Evolutionary conservation across 2,113 vertebrate species (phyloP), one percentile per base, ranked within the genome.

Genomic region (Perca schrenkii): DNA sequence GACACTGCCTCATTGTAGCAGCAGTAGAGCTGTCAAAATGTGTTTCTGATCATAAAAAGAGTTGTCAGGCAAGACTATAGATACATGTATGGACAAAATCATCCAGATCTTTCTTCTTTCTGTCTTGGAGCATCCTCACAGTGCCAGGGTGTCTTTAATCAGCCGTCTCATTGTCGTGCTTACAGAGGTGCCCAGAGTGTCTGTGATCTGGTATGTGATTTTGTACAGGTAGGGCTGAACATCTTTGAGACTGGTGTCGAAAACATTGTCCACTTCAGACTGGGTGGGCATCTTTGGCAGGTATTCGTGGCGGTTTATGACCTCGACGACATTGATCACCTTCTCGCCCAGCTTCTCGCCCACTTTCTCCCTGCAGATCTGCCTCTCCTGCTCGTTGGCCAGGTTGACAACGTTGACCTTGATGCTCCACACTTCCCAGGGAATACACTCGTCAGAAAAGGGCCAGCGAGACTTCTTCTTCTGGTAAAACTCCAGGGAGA

Each of bases 201-300:
- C 98, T 0, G 98, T 99, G 94, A 99, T 98, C 92, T 99, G 98
- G 89, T 95, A 99, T 31, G 97, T 97, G 92, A 99, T 98, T 94
- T 99, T 99, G 93, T 99, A 97, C 57, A 99, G 95, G 91, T 99
- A 99, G 4, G 98, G 98, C 93, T 99, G 98, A 69, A 99, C 98
- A 8, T 99, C 98, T 90, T 96, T 97, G 82, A 99, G 93, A 84
- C 97, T 96, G 2, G 97, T 99, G 93, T 99, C 98, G 0, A 99
- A 99, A 62, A 99, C 98, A 0, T 98, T 99, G 96, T 99, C 98
- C 95, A 99, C 97, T 88, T 99, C 98, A 0, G 97, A 99, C 92
- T 99, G 98, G 0, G 98, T 99, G 89, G 98, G 98, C 98, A 99
- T 99, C 94, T 99, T 99, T 83, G 98, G 98, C 85, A 99, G 94